These are phyloP conservation scores for Nyctibius grandis DNA, from an alignment of 2,797 vertebrate species.

Conservation along the genomic window DNA sequence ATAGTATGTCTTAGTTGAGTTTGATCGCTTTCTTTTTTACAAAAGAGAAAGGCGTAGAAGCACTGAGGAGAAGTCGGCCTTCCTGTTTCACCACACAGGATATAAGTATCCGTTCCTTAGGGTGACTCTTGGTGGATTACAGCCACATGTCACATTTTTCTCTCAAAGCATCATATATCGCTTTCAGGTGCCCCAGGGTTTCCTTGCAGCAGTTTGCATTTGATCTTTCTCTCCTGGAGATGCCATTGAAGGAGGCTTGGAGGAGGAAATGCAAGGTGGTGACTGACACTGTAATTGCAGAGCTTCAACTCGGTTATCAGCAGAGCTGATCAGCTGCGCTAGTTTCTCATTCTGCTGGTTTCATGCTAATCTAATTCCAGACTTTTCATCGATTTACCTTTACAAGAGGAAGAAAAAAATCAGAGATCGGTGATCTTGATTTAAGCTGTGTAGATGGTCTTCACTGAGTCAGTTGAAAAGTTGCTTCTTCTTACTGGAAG, in stretches of 20 bases:
- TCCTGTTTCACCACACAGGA: not conserved
- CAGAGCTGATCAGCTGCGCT: not conserved
- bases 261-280: not conserved
- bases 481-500: not conserved
- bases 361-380: not conserved
- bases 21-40: not conserved
- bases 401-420: not conserved
- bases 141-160: not conserved
- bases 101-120: not conserved
- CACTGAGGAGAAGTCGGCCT: not conserved
- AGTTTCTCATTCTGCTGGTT: not conserved
- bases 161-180: not conserved
- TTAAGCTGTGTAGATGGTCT: not conserved
- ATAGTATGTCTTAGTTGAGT: not conserved
- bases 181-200: not conserved
- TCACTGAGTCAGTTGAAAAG: not conserved
- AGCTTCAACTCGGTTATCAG: not conserved
- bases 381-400: not conserved
- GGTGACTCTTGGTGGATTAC: not conserved
- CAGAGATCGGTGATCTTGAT: not conserved
- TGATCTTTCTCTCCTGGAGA: slow-evolving; percentile 5
- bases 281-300: not conserved
- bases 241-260: not conserved
- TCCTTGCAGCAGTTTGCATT: not conserved
- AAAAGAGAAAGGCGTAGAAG: not conserved